These are phyloP conservation scores for Sphenopsis melanotis DNA, from an alignment of 2,797 vertebrate genomes.

Conservation along the genomic window DNA sequence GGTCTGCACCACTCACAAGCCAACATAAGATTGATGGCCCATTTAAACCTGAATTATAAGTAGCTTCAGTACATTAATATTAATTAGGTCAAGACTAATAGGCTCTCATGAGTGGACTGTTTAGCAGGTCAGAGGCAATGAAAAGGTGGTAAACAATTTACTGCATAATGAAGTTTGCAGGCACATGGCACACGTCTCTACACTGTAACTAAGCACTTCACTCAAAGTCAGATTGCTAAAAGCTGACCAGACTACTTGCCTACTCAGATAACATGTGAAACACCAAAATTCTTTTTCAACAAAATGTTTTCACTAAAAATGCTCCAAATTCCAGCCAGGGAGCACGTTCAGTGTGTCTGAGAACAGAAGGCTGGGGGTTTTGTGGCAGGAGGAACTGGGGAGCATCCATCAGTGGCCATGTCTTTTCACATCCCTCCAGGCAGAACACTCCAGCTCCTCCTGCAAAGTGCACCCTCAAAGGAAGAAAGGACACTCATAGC, in stretches of 20 bases:
- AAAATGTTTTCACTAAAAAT: background rate
- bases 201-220: background rate
- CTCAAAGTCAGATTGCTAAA: background rate
- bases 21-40: constrained; percentile 17
- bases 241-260: background rate
- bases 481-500: background rate
- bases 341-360: background rate
- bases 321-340: background rate
- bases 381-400: background rate
- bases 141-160: constrained; percentile 36
- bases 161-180: background rate
- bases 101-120: constrained; percentile 27
- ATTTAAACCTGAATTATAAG: constrained; percentile 38
- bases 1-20: background rate
- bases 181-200: background rate
- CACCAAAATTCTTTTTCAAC: background rate
- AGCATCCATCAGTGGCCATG: background rate
- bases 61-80: constrained; percentile 13
- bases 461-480: background rate
- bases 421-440: background rate
- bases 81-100: constrained; percentile 58
- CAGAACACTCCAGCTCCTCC: background rate
- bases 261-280: background rate
- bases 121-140: constrained; percentile 42
- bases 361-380: rapidly evolving